Percentiles rank a stretch among this genome's conserved stretches.
phyloP scores from a whole-genome alignment of 2,888 invertebrate species.

The Helleia helle region DNA sequence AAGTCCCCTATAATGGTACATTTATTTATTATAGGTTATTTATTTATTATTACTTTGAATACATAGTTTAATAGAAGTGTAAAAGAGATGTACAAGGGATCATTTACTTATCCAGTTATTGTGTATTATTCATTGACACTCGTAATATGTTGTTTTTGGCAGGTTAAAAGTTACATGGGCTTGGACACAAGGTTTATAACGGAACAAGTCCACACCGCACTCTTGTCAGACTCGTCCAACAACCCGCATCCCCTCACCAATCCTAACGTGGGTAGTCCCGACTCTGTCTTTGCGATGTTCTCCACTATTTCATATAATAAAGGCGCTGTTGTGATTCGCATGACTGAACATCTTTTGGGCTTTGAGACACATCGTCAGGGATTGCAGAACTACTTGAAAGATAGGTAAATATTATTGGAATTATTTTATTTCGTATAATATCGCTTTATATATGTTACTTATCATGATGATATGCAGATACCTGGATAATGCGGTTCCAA shows the following conservation, averaged over 20 bases:
- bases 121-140: too few species aligned
- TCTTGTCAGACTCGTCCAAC: constrained; percentile 73
- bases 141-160: constrained; percentile 16
- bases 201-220: constrained; percentile 78
- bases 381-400: constrained; percentile 67
- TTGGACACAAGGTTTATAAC: constrained; percentile 79
- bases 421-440: too few species aligned
- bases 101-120: too few species aligned
- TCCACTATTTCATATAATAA: constrained; percentile 80
- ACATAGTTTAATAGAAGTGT: too few species aligned
- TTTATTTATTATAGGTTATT: too few species aligned
- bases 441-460: too few species aligned
- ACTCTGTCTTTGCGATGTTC: constrained; percentile 76
- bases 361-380: constrained; percentile 62
- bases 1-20: too few species aligned
- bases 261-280: constrained; percentile 67
- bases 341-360: constrained; percentile 78
- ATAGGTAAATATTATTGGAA: constrained; percentile 64
- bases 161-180: constrained; percentile 78
- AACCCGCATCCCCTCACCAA: constrained; percentile 75
- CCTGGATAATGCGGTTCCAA: constrained; percentile 53
- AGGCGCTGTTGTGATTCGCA: constrained; percentile 77
- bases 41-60: too few species aligned
- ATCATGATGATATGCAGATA: constrained; percentile 29
- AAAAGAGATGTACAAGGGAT: too few species aligned